Percentiles rank a stretch among this genome's conserved stretches.
Conservation (phyloP, 2,888 invertebrate genomes). For the Hemistola chrysoprasaria region DNA sequence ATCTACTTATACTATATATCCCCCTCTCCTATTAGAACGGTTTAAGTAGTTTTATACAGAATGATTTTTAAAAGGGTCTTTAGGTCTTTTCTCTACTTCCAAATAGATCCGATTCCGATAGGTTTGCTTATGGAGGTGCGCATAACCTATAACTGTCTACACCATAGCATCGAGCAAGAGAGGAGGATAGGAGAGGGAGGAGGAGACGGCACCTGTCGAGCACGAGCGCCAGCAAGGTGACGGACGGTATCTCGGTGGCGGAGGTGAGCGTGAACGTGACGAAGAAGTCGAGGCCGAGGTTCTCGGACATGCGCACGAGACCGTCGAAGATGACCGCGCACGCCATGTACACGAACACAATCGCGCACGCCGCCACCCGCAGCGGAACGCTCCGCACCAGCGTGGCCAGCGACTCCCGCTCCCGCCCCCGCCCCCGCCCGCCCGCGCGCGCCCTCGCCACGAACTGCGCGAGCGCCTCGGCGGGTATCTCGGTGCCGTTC, state of each 20-base stretch:
- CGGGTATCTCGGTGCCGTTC: constrained; percentile 68
- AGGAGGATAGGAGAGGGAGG: no score
- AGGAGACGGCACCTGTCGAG: constrained; percentile 53
- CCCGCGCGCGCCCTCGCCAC: constrained; percentile 51
- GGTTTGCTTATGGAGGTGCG: no score
- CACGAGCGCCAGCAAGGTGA: constrained; percentile 59
- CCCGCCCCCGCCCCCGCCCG: constrained; percentile 17
- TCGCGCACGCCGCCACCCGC: constrained; percentile 50
- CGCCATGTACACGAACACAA: constrained; percentile 65
- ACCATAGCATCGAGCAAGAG: no score
- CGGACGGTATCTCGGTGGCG: constrained; percentile 72
- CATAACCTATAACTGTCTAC: no score
- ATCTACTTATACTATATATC: no score
- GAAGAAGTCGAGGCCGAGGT: constrained; percentile 70
- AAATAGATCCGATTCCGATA: no score
- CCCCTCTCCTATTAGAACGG: no score
- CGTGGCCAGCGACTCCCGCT: constrained; percentile 52
- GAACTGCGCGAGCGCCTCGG: constrained; percentile 72
- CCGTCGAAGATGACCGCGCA: constrained; percentile 70
- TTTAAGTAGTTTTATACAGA: no score
- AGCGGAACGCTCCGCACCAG: constrained; percentile 54
- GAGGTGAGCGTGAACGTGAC: constrained; percentile 70
- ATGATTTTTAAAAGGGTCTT: no score
- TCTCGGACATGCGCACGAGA: constrained; percentile 71
- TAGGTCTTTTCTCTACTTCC: no score